phyloP scores from a whole-genome alignment of 1,140 invertebrate species.

The Portunus trituberculatus region DNA sequence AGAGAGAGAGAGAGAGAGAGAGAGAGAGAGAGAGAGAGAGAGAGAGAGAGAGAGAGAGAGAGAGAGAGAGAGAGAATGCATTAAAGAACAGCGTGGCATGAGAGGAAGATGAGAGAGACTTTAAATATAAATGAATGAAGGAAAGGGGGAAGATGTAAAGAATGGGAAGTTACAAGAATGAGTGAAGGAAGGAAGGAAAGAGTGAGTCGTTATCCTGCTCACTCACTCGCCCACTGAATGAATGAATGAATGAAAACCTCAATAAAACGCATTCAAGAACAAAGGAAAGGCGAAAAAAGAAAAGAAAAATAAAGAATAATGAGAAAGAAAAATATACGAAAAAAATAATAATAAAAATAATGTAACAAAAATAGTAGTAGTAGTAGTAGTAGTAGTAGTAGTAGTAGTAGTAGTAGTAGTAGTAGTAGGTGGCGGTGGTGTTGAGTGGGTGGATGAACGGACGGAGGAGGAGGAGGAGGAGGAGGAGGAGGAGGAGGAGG shows the following conservation, averaged over 20 bases:
- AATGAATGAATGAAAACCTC: too few species aligned
- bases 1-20: background rate
- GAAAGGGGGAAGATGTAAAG: background rate
- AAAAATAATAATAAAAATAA: too few species aligned
- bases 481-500: background rate
- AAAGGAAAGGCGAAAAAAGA: too few species aligned
- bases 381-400: conserved; percentile 23
- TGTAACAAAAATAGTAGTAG: background rate
- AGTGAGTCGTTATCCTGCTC: background rate
- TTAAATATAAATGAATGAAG: background rate
- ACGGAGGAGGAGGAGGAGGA: background rate
- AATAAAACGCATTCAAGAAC: too few species aligned
- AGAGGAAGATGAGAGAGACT: background rate
- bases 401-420: conserved; percentile 22
- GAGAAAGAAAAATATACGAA: too few species aligned
- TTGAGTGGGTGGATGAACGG: background rate
- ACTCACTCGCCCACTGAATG: too few species aligned
- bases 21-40: background rate
- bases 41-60: conserved; percentile 43
- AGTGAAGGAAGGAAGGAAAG: background rate
- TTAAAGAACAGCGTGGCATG: background rate
- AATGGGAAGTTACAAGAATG: too few species aligned
- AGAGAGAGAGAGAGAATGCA: conserved; percentile 17
- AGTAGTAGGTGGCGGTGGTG: background rate
- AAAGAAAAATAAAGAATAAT: too few species aligned